phyloP scores from a whole-genome alignment of 1,140 invertebrate species.

The Formica exsecta region DNA sequence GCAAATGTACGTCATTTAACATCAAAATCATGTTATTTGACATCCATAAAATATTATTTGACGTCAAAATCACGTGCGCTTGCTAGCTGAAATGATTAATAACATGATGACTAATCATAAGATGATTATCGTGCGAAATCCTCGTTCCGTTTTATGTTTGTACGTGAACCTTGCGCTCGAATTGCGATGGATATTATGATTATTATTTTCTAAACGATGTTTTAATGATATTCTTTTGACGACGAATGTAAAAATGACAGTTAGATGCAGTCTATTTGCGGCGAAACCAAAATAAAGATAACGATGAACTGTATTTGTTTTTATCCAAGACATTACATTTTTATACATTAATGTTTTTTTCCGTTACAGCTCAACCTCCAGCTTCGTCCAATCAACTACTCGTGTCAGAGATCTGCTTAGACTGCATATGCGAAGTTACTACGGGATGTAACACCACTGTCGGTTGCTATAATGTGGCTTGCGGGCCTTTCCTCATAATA shows the following conservation, averaged over 20 bases:
- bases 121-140: no score
- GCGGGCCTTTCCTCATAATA: constrained; percentile 94
- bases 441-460: constrained; percentile 91
- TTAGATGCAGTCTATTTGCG: not conserved
- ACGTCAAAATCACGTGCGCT: no score
- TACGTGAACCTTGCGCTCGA: not conserved
- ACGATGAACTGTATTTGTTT: not conserved
- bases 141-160: not conserved
- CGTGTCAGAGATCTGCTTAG: constrained; percentile 89
- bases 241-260: not conserved
- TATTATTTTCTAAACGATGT: not conserved
- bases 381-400: no score
- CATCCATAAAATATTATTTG: no score
- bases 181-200: not conserved
- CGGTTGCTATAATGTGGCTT: constrained; percentile 90
- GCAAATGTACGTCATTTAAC: no score
- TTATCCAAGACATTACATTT: not conserved
- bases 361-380: constrained; percentile 6
- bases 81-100: no score
- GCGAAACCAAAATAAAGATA: constrained; percentile 9
- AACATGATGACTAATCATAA: no score
- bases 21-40: no score
- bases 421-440: constrained; percentile 94
- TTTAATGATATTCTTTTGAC: no score
- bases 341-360: constrained; percentile 9